Evolutionary conservation across 2,797 vertebrate genomes (phyloP).

Genomic region (Ctenochaetus hawaiiensis): DNA sequence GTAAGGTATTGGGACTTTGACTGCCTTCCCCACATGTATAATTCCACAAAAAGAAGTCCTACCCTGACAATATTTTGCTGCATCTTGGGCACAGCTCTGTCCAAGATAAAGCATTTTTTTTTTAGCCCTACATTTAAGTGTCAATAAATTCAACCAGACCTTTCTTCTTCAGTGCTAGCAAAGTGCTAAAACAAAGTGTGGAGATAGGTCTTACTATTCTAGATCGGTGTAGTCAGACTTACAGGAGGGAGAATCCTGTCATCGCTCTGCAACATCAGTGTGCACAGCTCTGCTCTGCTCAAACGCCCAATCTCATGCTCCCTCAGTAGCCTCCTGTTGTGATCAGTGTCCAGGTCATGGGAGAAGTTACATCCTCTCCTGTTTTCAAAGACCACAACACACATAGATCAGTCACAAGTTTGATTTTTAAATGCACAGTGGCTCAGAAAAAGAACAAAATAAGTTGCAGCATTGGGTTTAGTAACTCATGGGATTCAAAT

Average conservation of each 20-base stretch:
- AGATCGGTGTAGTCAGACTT: slow-evolving; percentile 13
- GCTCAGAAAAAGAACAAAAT: not conserved
- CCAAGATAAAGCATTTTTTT: no score
- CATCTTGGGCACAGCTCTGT: no score
- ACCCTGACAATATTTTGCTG: no score
- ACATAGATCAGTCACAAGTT: not conserved
- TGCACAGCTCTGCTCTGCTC: slow-evolving; percentile 69
- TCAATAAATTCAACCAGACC: no score
- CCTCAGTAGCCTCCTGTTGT: slow-evolving; percentile 55
- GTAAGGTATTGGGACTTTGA: no score
- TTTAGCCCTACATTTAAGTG: no score
- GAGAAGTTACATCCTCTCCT: slow-evolving; percentile 72
- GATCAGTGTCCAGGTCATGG: slow-evolving; percentile 59
- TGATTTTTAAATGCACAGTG: not conserved
- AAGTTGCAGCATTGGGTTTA: not conserved
- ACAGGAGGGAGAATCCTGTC: slow-evolving; percentile 73
- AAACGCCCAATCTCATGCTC: slow-evolving; percentile 68
- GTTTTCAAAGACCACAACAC: slow-evolving; percentile 1
- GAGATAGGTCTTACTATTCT: no score
- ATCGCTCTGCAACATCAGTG: slow-evolving; percentile 82
- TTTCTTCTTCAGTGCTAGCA: no score
- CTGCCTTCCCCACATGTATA: no score
- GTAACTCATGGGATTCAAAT: not conserved
- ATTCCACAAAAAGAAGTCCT: no score
- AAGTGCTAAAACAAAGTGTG: no score